Conservation (phyloP, 2,797 vertebrate genomes). For the Glossophaga mutica region DNA sequence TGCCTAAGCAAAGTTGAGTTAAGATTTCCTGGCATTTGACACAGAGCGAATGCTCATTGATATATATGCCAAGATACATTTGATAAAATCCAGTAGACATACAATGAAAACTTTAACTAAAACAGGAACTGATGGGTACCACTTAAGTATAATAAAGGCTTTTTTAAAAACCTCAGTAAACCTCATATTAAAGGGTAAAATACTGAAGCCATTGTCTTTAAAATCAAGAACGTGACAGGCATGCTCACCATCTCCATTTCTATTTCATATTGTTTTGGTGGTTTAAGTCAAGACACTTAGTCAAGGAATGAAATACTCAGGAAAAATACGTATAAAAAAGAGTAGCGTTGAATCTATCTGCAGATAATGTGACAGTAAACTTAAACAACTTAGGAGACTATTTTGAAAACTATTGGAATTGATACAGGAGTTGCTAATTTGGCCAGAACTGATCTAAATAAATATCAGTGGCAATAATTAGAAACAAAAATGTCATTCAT, state of each 20-base stretch:
- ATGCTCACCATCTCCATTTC: neutral
- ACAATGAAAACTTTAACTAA: constrained; percentile 41
- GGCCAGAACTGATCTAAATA: neutral
- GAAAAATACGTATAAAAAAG: neutral
- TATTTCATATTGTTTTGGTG: neutral
- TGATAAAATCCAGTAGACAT: constrained; percentile 33
- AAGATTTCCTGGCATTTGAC: neutral
- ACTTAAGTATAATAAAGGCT: neutral
- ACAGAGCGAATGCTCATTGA: neutral
- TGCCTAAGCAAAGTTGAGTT: constrained; percentile 16
- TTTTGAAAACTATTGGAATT: neutral
- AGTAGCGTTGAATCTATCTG: neutral
- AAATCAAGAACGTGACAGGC: neutral
- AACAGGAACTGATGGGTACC: neutral
- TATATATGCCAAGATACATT: neutral
- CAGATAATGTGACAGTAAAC: neutral
- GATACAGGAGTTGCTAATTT: neutral
- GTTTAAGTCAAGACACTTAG: neutral
- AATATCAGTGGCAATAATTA: neutral
- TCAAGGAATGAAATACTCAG: neutral
- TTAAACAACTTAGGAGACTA: neutral
- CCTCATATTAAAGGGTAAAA: neutral
- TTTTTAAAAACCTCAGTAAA: neutral
- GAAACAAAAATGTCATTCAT: neutral
- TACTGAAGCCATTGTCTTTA: neutral